phyloP scores from a whole-genome alignment of 2,888 invertebrate genomes.

The Strigamia crassipes region DNA sequence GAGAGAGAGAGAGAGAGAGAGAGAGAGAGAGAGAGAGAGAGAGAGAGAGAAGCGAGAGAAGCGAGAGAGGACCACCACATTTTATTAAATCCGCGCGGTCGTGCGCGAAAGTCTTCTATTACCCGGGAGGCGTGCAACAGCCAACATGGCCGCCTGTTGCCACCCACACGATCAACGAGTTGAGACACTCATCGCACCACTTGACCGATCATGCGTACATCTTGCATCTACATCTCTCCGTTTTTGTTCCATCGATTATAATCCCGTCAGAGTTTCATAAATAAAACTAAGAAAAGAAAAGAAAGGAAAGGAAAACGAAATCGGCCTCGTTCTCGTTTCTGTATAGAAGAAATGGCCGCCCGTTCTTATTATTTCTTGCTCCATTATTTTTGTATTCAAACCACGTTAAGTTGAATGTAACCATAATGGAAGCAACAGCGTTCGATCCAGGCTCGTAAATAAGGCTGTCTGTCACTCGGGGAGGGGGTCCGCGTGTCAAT shows the following conservation, averaged over 20 bases:
- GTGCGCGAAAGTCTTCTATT: constrained; percentile 10
- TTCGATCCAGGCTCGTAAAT: not conserved
- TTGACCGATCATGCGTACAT: no score
- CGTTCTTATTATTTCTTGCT: no score
- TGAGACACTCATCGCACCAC: no score
- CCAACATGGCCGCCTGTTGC: not conserved
- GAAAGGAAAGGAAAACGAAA: no score
- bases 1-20: not conserved
- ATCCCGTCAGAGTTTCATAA: not conserved
- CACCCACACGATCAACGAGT: not conserved
- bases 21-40: not conserved
- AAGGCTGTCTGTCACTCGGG: not conserved
- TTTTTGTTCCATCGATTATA: not conserved
- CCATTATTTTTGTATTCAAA: no score
- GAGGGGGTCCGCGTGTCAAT: not conserved
- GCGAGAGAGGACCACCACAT: not conserved
- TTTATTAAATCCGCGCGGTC: constrained; percentile 3
- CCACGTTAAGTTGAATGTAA: no score
- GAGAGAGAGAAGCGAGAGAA: not conserved
- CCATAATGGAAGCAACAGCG: not conserved
- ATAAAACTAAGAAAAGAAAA: not conserved
- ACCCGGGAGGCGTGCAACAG: not conserved
- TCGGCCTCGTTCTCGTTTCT: no score
- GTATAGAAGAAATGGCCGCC: no score
- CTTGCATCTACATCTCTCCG: no score